Evolutionary conservation across 2,888 invertebrate species (phyloP), one percentile per base, ranked within the genome.

Genomic region (Notodonta ziczac): DNA sequence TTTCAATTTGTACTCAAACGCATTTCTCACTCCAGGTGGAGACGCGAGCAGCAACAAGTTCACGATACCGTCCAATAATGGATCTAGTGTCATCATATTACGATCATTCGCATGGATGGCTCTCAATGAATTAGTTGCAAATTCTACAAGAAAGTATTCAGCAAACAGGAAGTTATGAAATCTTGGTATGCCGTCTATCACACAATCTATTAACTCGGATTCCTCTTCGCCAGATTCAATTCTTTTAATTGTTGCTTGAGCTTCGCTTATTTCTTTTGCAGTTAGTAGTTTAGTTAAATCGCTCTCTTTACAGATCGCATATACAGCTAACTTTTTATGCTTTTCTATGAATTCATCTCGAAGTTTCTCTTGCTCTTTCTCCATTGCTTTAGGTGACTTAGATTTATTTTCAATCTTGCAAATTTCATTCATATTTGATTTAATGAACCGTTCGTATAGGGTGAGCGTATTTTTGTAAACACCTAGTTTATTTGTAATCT

Each of bases 1-100:
- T 62, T 79, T 79, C 39, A 83, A 61, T 66, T 81, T 82, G 59
- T 81, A 82, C 40, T 82, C 72, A 32, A 83, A 83, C 56, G 73
- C 76, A 13, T 77, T 70, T 51, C 83, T 72, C 0, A 78, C 66
- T 0, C 78, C 70, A 0, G 67, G 67, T 0, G 83, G 73, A 42
- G 79, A 67, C 0, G 66, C 14, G n/a, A 64, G 61, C 2, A 83
- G 64, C 9, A 83, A 56, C 24, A 57, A 56, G 61, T 83, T 83
- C 1, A 83, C 62, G n/a, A 81, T 4, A 10, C 72, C 61, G 55
- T 80, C 67, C 78, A 83, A 83, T 0, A 76, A 4, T 12, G 76
- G 67, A 9, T 71, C 63, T 5, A 63, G 54, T 10, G 70, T 60
- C 0, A 71, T 50, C 8, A 61, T 40, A 3, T 39, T 35, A 14